phyloP scores from a whole-genome alignment of 2,888 invertebrate species.

The Prosopocoilus inquinatus region DNA sequence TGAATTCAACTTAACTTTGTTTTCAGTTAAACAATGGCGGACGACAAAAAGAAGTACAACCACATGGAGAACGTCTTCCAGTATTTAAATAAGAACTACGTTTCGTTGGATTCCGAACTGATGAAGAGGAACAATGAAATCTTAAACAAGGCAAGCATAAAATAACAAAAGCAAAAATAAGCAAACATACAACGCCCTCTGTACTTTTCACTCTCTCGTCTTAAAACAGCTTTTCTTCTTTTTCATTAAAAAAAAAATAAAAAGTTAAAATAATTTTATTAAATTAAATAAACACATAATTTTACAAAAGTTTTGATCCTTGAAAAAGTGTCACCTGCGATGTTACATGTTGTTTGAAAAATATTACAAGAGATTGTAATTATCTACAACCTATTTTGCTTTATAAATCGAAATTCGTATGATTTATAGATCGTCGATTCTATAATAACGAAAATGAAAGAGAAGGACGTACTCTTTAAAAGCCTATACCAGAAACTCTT shows the following conservation, averaged over 20 bases:
- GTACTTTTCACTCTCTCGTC: background rate
- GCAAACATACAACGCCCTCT: background rate
- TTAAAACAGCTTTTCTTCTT: too few relatives aligned
- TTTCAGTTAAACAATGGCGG: slow-evolving; percentile 4
- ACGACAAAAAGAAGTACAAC: slow-evolving; percentile 28
- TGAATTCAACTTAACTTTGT: background rate
- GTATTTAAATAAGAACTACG: slow-evolving; percentile 33
- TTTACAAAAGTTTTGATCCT: too few relatives aligned
- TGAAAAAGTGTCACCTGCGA: too few relatives aligned
- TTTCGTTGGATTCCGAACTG: slow-evolving; percentile 31
- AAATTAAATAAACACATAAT: too few relatives aligned
- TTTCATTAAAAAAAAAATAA: too few relatives aligned
- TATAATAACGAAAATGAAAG: slow-evolving; percentile 40
- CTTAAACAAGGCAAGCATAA: slow-evolving; percentile 45
- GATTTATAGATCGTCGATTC: background rate
- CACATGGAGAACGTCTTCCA: slow-evolving; percentile 37
- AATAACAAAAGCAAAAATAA: background rate
- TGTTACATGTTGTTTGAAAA: too few relatives aligned
- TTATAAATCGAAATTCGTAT: background rate
- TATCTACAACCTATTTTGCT: too few relatives aligned
- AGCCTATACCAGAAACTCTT: slow-evolving; percentile 41
- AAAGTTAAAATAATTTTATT: too few relatives aligned
- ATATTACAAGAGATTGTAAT: too few relatives aligned
- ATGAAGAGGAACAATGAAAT: slow-evolving; percentile 44
- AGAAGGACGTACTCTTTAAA: slow-evolving; percentile 39